Evolutionary conservation across 2,113 vertebrate species (phyloP), one percentile per base, ranked within the genome.

Genomic region (Papio anubis): DNA sequence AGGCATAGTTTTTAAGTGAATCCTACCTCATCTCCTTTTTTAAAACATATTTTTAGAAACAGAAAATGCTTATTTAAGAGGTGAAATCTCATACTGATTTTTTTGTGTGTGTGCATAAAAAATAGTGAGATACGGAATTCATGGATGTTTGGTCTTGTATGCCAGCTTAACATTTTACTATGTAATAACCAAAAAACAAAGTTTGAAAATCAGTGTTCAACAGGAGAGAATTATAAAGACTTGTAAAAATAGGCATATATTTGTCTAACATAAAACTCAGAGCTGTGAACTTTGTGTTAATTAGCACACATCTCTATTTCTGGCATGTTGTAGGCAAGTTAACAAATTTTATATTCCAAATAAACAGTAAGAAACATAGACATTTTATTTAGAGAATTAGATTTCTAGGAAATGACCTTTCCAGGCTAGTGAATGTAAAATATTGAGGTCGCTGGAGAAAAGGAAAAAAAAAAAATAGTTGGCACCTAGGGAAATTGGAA

Each of bases 401-500:
- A n/a, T 92, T 87, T 88, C 90, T 93, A 84, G 50, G 93, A 98
- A 97, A 55, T 98, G 98, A 98, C 98, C 98, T 98, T 99, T 98
- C 91, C 86, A 97, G 72, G 17, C 90, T 95, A 75, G 88, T 78
- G 97, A 95, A 96, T 96, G 86, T 88, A 96, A 98, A 98, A 96
- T 70, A 93, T 23, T 7, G 95, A 98, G 93, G 97, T 96, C 90
- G 35, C 83, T 98, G 4, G 68, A 79, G n/a, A 23, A 64, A 79
- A 79, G 30, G 13, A 64, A 38, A 66, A 10, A 98, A 10, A 93
- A 98, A 98, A 98, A 52, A 14, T 1, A 97, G 83, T 88, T 96
- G 97, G 97, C 96, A 93, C 96, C 95, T 96, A 18, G 95, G 84
- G 95, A 97, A 96, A 98, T 2, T 86, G 97, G 76, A 97, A 96